phyloP scores from a whole-genome alignment of 2,113 vertebrate species.

The Mastomys coucha region DNA sequence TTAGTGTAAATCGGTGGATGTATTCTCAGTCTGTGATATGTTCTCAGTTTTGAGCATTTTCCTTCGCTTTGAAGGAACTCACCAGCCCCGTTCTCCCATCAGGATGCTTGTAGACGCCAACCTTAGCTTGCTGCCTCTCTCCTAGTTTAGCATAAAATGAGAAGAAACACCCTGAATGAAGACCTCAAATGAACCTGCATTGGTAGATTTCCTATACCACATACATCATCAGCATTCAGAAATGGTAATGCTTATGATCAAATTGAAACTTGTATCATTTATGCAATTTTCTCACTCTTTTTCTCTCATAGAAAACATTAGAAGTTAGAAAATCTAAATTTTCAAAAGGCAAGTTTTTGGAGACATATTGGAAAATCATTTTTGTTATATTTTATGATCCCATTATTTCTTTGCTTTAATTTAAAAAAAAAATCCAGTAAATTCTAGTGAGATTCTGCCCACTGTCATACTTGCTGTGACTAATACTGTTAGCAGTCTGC shows the following conservation, averaged over 20 bases:
- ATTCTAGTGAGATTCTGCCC: conserved; percentile 4
- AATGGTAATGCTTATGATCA: background rate
- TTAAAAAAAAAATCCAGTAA: background rate
- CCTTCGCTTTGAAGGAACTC: conserved; percentile 33
- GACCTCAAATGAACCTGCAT: background rate
- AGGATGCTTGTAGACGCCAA: background rate
- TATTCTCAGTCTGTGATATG: background rate
- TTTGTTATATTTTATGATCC: conserved; percentile 31
- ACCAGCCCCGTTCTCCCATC: background rate
- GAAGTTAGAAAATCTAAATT: conserved; percentile 38
- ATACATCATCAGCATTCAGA: conserved; percentile 4
- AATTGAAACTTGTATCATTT: conserved; percentile 32
- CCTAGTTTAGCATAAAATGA: background rate
- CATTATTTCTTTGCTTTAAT: background rate
- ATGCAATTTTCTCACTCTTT: background rate
- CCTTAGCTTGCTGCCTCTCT: background rate
- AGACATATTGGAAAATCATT: conserved; percentile 25
- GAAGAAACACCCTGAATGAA: background rate
- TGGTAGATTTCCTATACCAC: background rate
- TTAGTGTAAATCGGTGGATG: background rate
- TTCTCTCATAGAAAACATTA: background rate
- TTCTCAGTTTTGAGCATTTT: background rate
- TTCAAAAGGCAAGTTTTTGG: conserved; percentile 37
- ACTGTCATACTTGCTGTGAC: background rate
- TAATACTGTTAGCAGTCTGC: conserved; percentile 34